Percentiles rank a stretch among this genome's conserved stretches.
Conservation (phyloP, 2,888 invertebrate genomes). For the Nomada lathburiana region DNA sequence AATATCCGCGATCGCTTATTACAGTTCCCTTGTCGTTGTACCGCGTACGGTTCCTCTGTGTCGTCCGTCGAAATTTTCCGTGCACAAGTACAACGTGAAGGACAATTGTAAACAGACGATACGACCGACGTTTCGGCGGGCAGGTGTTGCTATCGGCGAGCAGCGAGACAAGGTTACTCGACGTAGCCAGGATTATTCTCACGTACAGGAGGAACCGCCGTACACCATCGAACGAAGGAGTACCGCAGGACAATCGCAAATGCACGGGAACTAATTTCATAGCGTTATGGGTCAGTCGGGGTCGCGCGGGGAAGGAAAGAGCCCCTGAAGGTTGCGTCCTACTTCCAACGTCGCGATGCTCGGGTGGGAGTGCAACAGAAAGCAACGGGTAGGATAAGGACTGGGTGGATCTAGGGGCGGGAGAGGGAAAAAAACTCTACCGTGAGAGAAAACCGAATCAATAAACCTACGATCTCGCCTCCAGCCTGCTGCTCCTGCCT, state of each 20-base stretch:
- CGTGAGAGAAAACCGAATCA: slow-evolving; percentile 80
- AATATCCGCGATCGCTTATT: slow-evolving; percentile 45
- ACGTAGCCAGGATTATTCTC: background rate
- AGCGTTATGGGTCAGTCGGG: slow-evolving; percentile 59
- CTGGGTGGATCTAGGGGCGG: slow-evolving; percentile 47
- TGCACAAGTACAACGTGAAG: too few relatives aligned
- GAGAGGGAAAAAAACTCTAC: slow-evolving; percentile 73
- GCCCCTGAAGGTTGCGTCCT: slow-evolving; percentile 69
- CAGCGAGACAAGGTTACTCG: background rate
- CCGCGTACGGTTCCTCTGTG: rapidly evolving
- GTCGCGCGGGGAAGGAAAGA: slow-evolving; percentile 45
- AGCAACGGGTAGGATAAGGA: slow-evolving; percentile 68
- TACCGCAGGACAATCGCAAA: slow-evolving; percentile 17
- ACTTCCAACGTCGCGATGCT: slow-evolving; percentile 58
- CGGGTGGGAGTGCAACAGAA: slow-evolving; percentile 65
- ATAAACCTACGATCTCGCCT: slow-evolving; percentile 78
- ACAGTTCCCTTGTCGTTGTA: background rate
- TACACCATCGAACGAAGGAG: slow-evolving; percentile 4
- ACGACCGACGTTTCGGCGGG: background rate
- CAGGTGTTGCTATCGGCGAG: background rate
- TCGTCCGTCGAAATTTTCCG: background rate
- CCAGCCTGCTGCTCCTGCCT: slow-evolving; percentile 63
- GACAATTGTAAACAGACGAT: background rate
- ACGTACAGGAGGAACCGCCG: background rate
- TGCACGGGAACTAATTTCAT: slow-evolving; percentile 53